Base-by-base conservation (phyloP, 2,797 vertebrate species). In the Mastacembelus armatus region DNA sequence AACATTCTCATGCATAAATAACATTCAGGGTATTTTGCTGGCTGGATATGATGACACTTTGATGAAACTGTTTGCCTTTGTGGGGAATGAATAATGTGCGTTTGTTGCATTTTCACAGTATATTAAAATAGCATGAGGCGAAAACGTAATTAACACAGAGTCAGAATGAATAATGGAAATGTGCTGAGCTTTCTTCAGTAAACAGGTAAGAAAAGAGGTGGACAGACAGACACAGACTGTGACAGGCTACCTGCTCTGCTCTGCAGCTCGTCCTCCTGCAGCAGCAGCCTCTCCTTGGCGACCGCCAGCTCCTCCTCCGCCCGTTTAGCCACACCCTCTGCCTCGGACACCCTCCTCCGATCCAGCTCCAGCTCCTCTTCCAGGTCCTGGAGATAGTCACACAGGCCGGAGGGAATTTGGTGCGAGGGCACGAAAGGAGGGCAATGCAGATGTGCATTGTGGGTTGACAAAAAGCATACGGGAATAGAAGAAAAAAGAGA, bases 361-460 rank as follows among this genome's bases (percentile, higher is more conserved):
- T 93, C 92, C 78, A 92, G 60, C 84, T 93, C 94, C 76, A 97
- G 85, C 88, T 96, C 95, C 67, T 93, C 88, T 76, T 97, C 95
- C 76, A 98, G 83, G 85, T 96, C 92, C 94, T 98, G 87, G 71
- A 80, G 75, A 30, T 16, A 72, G 50, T 40, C 9, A 36, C 6
- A 22, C 50, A 18, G 48, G 19, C 30, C 47, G 35, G 32, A 30
- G 21, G 38, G 43, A 30, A 43, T 44, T 56, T 36, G 42, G 35
- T 4, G 7, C 5, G 3, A 42, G 45, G 33, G 40, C 30, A 50
- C 33, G 21, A 24, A 36, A 72, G 42, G 50, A 55, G 52, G 66
- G 29, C 1, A 7, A 52, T 15, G 55, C 27, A 50, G 18, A 56
- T 29, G 27, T 69, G 61, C n/a, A 26, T 60, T 22, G 47, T 18